phyloP scores from a whole-genome alignment of 2,888 invertebrate species.

The Brachypalpus laphriformis region DNA sequence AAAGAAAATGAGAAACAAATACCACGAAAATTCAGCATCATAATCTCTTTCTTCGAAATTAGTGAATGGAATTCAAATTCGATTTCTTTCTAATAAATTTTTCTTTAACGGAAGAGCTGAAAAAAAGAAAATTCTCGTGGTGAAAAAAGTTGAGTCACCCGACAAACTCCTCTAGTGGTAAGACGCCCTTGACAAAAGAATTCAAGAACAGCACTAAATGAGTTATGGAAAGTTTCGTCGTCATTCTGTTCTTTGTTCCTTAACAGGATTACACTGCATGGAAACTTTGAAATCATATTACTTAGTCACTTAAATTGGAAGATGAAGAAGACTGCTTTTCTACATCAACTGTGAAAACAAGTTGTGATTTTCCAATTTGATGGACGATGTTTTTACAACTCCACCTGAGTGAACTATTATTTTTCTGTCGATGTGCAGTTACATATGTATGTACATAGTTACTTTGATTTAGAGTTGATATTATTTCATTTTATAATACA shows the following conservation, averaged over 20 bases:
- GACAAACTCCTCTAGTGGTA: background rate
- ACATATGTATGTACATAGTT: no score
- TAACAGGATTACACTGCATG: background rate
- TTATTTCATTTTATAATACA: background rate
- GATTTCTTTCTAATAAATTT: background rate
- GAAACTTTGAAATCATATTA: slow-evolving; percentile 19
- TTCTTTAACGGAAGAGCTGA: background rate
- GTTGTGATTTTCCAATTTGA: background rate
- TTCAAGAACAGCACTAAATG: background rate
- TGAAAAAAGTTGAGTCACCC: background rate
- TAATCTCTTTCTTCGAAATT: background rate
- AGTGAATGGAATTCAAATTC: background rate
- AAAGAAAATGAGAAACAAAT: background rate
- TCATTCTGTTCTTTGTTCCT: background rate
- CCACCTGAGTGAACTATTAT: background rate
- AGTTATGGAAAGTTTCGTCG: slow-evolving; percentile 10
- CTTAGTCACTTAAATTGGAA: background rate
- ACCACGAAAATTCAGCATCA: background rate
- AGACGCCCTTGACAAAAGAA: slow-evolving; percentile 1
- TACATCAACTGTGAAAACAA: slow-evolving; percentile 5
- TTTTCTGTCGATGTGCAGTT: background rate
- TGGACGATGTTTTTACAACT: background rate
- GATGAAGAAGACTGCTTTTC: background rate
- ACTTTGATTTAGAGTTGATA: background rate
- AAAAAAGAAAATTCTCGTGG: background rate